phyloP scores from a whole-genome alignment of 2,113 vertebrate genomes.

The Myrmophylax atrothorax region DNA sequence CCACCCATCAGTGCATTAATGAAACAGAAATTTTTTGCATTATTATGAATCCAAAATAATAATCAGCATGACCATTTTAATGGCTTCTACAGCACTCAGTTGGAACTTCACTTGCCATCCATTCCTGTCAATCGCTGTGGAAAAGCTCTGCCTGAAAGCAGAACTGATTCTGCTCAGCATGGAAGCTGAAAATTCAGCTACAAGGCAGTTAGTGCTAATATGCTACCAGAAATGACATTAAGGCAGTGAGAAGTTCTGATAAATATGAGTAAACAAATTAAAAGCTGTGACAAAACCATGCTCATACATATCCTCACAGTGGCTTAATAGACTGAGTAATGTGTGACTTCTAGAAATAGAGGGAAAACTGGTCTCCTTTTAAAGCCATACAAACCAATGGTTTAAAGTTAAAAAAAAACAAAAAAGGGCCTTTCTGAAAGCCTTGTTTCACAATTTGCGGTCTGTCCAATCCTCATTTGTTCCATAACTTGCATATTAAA shows the following conservation, averaged over 20 bases:
- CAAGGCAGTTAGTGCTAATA: constrained; percentile 11
- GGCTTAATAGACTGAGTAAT: not conserved
- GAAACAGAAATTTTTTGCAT: constrained; percentile 45
- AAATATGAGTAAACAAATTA: constrained; percentile 22
- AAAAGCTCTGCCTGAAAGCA: constrained; percentile 24
- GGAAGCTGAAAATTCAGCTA: constrained; percentile 3
- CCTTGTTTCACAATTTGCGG: not conserved
- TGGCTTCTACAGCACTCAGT: not conserved
- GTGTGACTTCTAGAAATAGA: not conserved
- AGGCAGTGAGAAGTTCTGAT: not conserved
- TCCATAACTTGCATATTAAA: not conserved
- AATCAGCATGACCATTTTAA: not conserved
- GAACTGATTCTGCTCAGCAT: constrained; percentile 45
- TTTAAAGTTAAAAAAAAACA: not conserved
- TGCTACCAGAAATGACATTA: constrained; percentile 16
- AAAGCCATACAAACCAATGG: not conserved
- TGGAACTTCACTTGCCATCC: not conserved
- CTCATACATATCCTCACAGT: not conserved
- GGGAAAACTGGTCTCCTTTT: not conserved
- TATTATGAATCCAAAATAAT: constrained; percentile 68
- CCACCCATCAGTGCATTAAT: not conserved
- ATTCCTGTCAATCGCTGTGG: constrained; percentile 51
- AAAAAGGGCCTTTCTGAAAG: not conserved
- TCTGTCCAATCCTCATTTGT: not conserved
- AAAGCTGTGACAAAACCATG: not conserved